These are phyloP conservation scores for Gastrophryne carolinensis DNA, from an alignment of 2,797 vertebrate genomes.

Conservation along the genomic window DNA sequence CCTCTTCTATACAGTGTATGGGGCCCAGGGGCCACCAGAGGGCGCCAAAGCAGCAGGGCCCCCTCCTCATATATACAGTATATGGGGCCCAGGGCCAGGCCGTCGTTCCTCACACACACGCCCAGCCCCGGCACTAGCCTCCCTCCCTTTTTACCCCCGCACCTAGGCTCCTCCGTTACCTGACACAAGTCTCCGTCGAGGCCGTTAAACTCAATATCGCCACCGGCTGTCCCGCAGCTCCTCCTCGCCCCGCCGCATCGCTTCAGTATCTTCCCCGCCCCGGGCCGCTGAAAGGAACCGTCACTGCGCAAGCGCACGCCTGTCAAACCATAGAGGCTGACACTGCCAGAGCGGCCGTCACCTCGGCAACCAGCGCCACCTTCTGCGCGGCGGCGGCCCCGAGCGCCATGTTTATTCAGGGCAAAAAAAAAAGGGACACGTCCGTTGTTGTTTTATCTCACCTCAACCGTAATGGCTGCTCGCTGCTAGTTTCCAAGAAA, in stretches of 20 bases:
- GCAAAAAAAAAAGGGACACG: background rate
- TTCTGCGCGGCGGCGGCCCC: background rate
- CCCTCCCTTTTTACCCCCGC: background rate
- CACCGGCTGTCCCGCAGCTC: slow-evolving; percentile 20
- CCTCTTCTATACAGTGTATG: no score
- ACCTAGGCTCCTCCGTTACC: background rate
- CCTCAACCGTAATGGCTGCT: no score
- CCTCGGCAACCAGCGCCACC: slow-evolving; percentile 16
- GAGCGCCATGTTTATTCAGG: slow-evolving; percentile 6
- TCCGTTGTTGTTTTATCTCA: no score
- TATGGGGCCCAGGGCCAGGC: background rate
- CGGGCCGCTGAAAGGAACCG: slow-evolving; percentile 24
- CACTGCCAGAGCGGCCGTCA: slow-evolving; percentile 15
- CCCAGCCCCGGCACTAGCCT: background rate
- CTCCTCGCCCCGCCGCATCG: slow-evolving; percentile 27
- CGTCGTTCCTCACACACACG: background rate
- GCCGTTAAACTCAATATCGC: background rate
- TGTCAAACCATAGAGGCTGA: background rate
- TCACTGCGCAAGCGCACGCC: slow-evolving; percentile 19
- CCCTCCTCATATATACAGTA: no score
- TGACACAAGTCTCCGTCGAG: background rate
- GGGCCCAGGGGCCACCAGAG: no score
- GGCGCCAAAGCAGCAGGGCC: no score
- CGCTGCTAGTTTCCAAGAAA: no score
- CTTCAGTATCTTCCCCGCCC: slow-evolving; percentile 24